Evolutionary conservation across 2,888 invertebrate species (phyloP), one percentile per base, ranked within the genome.

Genomic region (Microdon myrmicae): DNA sequence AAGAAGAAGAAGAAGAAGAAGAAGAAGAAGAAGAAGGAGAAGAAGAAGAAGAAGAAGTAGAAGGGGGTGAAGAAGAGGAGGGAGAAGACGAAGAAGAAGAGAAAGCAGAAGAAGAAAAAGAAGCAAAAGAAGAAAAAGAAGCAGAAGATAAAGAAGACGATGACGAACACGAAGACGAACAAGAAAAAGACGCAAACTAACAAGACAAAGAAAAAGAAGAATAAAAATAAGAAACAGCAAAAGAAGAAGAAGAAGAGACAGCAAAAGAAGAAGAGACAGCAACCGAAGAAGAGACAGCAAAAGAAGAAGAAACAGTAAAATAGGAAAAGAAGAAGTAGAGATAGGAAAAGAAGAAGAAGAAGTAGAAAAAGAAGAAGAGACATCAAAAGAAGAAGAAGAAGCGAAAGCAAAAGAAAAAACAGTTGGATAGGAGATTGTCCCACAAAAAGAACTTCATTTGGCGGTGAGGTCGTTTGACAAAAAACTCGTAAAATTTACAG

Each of bases 201-300:
- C n/a, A 14, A 29, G 22, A 16, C 20, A 34, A 41, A 19, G 26
- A 32, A 6, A 34, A 26, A 28, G 17, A 25, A 14, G 8, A 43
- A 25, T 16, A 31, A 3, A 35, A 9, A 43, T 32, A 19, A 23
- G 19, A 16, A 34, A 17, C n/a, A 13, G 14, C 28, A 32, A 35
- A 6, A 53, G n/a, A 1, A 14, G 39, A 31, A 32, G 16, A 45
- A 29, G 10, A 31, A n/a, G 17, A 10, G 13, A 25, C 23, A 16
- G 17, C 34, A 28, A 8, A 22, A 23, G 14, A 20, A 22, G 17
- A 47, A 41, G 35, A 17, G 9, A 13, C 26, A 32, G 2, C 39
- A 34, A 28, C 37, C 49, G 20, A 31, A 35, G 5, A 39, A 13
- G 12, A 20, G 6, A 8, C 17, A 16, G 9, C n/a, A 20, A n/a